Base-by-base conservation (phyloP, 2,888 invertebrate genomes). In the Microctonus hyperodae region DNA sequence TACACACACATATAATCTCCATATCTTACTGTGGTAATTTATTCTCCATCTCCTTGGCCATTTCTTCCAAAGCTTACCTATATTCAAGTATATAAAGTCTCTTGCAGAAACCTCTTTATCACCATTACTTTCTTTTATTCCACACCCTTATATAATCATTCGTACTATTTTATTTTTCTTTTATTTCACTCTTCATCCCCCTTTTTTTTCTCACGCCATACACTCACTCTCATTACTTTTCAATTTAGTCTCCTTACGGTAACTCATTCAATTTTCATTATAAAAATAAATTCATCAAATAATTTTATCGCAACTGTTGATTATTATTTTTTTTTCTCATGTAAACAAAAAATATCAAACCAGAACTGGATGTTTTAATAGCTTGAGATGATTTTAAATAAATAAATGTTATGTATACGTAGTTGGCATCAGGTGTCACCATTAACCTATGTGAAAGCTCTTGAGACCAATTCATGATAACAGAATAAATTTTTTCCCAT, bases 401-500 rank as follows among this genome's bases (percentile, higher is more conserved):
- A 59, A 59, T 59, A 44, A 59, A 59, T 22, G 22, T 22, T 23
- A 35, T 35, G 22, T 55, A 35, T 55, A 35, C 22, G 11, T 51
- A 37, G 25, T 48, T 33, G 23, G 44, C 44, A 59, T 59, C 59
- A 44, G 44, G 48, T 59, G 59, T 48, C 59, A 59, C 28, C 22
- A 23, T 40, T 28, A 25, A 40, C 28, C 51, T 48, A 20, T 59
- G 48, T 9, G 16, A 59, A 40, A 28, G 16, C 59, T 59, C 59
- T 31, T 48, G 48, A 48, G 59, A 40, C 23, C 28, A 59, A 59
- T 59, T 48, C 48, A 11, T 31, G 59, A 59, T 59, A 59, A 59
- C 59, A 25, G 51, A 51, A 37, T 59, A 59, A 37, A 59, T 48
- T 59, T 44, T 59, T 59, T 59, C 48, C 48, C 59, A 59, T 25